Evolutionary conservation across 92 coral and sea anemone genomes (phyloP), one percentile per base, ranked within the genome.

Genomic region (Hydrozoanthus gracilis): DNA sequence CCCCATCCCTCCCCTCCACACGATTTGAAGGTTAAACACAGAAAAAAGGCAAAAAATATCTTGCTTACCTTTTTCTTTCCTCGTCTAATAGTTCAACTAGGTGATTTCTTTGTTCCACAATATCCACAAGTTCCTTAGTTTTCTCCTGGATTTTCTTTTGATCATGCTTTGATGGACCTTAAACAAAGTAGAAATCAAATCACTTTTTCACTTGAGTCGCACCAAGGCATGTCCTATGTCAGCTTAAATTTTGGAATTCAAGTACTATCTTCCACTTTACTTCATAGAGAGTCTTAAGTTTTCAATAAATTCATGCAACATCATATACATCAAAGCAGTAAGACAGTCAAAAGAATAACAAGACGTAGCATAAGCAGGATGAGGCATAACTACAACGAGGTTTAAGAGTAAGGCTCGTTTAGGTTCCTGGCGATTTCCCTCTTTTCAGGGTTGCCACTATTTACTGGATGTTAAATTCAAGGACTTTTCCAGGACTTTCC

Each of bases 111-210:
- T 96, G 99, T 71, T 93, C 99, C 39, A 96, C 99, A 52, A 96
- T 93, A 88, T 96, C 99, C 3, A 96, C 99, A 27, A 96, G 92
- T 73, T 96, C 95, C 58, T 95, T 95, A 15, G 99, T 96, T 61
- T 95, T 94, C 77, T 91, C 94, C 74, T 96, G 97, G 50, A 96
- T 93, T 73, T 50, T 79, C 47, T 92, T 90, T 70, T 96, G 98
- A 76, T 96, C 98, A 9, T 88, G 92, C 54, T 95, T 94, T 39
- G 90, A 90, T 4, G 87, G 69, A 58, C 48, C 98, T 94, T 58
- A 14, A 78, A 77, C 7, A 88, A 73, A 39, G 18, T 14, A 71
- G 6, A 5, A 46, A 15, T 58, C 44, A 39, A 20, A 79, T 8
- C 13, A 49, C 9, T 5, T 44, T n/a, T 51, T 3, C 15, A 8